Evolutionary conservation across 1,140 invertebrate species (phyloP).

Genomic region (Paraescarpia echinospica): DNA sequence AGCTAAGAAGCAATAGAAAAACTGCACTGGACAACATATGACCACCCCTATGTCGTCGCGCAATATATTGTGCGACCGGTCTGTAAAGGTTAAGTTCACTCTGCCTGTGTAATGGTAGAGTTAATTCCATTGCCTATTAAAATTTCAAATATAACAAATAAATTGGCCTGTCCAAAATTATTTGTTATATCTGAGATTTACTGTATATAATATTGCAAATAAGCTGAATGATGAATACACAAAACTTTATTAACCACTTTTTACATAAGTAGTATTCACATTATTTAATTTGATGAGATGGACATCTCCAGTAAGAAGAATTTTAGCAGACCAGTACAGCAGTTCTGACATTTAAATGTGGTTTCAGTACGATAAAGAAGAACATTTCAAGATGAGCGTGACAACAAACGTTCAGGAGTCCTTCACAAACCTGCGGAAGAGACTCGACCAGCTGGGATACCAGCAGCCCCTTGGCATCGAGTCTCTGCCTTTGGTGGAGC

Average conservation of each 20-base stretch:
- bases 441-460: constrained; percentile 74
- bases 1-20: no score
- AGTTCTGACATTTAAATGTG: background rate
- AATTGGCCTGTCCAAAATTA: no score
- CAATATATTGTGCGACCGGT: no score
- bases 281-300: background rate
- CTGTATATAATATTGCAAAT: no score
- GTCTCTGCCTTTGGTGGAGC: constrained; percentile 73
- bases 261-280: background rate
- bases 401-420: constrained; percentile 43
- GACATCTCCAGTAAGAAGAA: background rate
- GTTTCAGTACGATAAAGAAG: background rate
- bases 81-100: no score
- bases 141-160: no score
- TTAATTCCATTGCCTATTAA: no score
- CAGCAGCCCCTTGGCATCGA: constrained; percentile 72
- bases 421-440: constrained; percentile 62
- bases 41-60: no score
- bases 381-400: background rate
- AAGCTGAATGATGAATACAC: background rate
- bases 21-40: no score
- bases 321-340: background rate
- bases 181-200: no score
- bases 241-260: background rate
- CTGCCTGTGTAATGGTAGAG: no score